These are phyloP conservation scores for Megalops atlanticus DNA, from an alignment of 2,113 vertebrate species.

Conservation along the genomic window DNA sequence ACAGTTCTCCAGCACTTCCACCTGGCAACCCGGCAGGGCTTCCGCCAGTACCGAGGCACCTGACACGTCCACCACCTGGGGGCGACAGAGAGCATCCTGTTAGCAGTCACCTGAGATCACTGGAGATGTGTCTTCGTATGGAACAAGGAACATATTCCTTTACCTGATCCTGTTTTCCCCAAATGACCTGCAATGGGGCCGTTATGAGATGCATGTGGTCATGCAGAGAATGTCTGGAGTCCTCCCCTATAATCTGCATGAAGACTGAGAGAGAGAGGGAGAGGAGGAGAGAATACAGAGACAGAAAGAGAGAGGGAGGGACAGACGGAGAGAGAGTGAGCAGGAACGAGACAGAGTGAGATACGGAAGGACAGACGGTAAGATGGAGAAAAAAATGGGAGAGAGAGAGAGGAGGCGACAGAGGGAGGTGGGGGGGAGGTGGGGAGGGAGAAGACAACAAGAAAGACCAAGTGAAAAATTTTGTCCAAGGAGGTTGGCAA, in stretches of 20 bases:
- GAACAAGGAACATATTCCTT: neutral
- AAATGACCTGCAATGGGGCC: slow-evolving; percentile 86
- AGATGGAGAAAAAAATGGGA: too few relatives aligned
- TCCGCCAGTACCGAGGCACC: slow-evolving; percentile 78
- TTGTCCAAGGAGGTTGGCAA: too few relatives aligned
- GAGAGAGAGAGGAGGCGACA: too few relatives aligned
- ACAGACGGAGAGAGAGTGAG: too few relatives aligned
- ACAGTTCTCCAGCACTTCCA: slow-evolving; percentile 92
- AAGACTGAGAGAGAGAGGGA: slow-evolving; percentile 73
- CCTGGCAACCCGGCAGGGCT: slow-evolving; percentile 74
- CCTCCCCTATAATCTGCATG: slow-evolving; percentile 79
- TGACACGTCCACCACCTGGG: slow-evolving; percentile 87
- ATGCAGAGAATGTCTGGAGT: slow-evolving; percentile 82
- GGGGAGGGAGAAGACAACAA: too few relatives aligned
- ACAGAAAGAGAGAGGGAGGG: neutral
- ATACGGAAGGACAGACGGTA: too few relatives aligned
- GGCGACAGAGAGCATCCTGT: slow-evolving; percentile 23
- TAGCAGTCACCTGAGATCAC: too few relatives aligned
- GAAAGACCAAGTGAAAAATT: too few relatives aligned
- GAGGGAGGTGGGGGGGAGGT: too few relatives aligned
- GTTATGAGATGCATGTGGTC: slow-evolving; percentile 86
- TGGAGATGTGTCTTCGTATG: too few relatives aligned
- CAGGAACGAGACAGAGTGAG: too few relatives aligned
- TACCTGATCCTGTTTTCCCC: slow-evolving; percentile 87
- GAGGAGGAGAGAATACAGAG: neutral